Evolutionary conservation across 2,888 invertebrate genomes (phyloP), one percentile per base, ranked within the genome.

Genomic region (Lycia hirtaria): DNA sequence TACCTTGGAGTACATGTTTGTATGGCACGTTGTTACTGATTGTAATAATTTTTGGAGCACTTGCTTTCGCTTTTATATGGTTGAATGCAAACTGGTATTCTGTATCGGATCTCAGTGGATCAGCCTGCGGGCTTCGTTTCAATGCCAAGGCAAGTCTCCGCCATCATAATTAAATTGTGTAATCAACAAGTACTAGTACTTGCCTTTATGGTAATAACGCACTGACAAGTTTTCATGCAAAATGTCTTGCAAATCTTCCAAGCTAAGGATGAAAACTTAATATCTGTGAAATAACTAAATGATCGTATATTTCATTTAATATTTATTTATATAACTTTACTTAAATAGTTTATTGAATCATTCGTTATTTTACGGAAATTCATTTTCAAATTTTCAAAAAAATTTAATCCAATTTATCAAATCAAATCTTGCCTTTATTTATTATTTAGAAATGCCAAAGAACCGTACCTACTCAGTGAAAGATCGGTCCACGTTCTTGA

Each of bases 1-100:
- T 87, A 90, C 89, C 89, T 90, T 89, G 75, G 89, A 72, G 84
- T 82, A 91, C 90, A 90, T 89, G 88, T 83, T 88, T 83, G 78
- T 77, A 71, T 81, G 76, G 84, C 75, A 72, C 69, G 84, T 76
- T 79, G 81, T 71, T 79, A 77, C 69, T 73, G 75, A 78, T 79
- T 80, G 79, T 83, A 84, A 87, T 90, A 83, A 70, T 78, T 85
- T 87, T 83, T 74, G 79, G 76, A 78, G 75, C 83, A 80, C 68
- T 74, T 73, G 76, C 82, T 80, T 80, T 83, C 80, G 87, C 87
- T 89, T 89, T 83, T 91, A 89, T 91, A 91, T 80, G 65, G 69
- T 60, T 69, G 77, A 73, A 68, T 71, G 64, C 67, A 77, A 83
- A 86, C 86, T 77, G 85, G 87, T 87, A 82, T 81, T 58, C 53